These are phyloP conservation scores for Synanceia verrucosa DNA, from an alignment of 2,797 vertebrate species.

Conservation along the genomic window DNA sequence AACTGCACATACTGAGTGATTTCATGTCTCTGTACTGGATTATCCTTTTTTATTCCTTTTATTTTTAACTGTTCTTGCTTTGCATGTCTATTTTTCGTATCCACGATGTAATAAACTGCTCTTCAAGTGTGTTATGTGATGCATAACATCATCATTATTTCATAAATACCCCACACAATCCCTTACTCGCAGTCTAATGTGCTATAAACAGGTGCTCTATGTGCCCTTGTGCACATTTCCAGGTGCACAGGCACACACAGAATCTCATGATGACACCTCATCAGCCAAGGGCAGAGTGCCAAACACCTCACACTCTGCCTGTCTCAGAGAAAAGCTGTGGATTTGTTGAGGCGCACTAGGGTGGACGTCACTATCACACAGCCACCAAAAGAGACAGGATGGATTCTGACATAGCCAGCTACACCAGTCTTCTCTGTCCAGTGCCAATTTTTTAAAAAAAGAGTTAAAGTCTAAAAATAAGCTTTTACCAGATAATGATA, in stretches of 20 bases:
- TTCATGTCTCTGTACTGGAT: background rate
- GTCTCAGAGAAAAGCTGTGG: conserved; percentile 63
- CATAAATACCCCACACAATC: background rate
- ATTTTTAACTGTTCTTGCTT: background rate
- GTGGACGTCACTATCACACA: conserved; percentile 52
- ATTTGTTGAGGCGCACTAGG: conserved; percentile 51
- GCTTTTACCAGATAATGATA: background rate
- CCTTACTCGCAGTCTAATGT: background rate
- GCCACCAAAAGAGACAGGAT: conserved; percentile 41
- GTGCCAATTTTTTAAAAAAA: background rate
- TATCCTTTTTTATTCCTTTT: background rate
- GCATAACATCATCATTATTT: background rate
- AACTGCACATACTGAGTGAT: background rate
- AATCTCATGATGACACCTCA: conserved; percentile 60
- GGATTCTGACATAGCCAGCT: conserved; percentile 43
- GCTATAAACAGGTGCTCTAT: conserved; percentile 26
- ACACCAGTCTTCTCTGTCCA: conserved; percentile 1
- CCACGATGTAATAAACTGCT: background rate
- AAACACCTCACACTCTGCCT: conserved; percentile 52
- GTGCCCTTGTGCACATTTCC: conserved; percentile 25
- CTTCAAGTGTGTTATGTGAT: background rate
- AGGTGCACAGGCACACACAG: conserved; percentile 46
- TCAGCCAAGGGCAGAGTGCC: conserved; percentile 64
- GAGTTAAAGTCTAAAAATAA: background rate
- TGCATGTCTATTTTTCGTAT: background rate